Percentiles rank a stretch among this genome's conserved stretches.
These are phyloP conservation scores for Leptonema lineaticorne DNA, from an alignment of 1,140 invertebrate genomes.

Conservation along the genomic window DNA sequence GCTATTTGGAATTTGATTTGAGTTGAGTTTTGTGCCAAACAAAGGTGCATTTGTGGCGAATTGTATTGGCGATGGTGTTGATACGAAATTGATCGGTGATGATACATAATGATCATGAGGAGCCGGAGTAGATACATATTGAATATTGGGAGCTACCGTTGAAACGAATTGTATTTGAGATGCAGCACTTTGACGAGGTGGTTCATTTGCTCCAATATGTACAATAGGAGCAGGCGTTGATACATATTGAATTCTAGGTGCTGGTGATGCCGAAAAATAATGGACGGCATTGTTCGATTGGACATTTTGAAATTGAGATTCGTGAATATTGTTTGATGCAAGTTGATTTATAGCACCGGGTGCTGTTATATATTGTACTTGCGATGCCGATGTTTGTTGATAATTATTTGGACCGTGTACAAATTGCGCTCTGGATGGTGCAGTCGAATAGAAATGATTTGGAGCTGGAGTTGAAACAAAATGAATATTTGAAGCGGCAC, in stretches of 20 bases:
- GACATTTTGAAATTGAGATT: background rate
- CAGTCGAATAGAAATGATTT: constrained; percentile 48
- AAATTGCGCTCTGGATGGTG: constrained; percentile 40
- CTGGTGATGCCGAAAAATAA: constrained; percentile 50
- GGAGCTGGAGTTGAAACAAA: constrained; percentile 38
- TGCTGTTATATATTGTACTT: constrained; percentile 34
- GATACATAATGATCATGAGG: constrained; percentile 50
- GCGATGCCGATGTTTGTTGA: constrained; percentile 23
- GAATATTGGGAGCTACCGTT: constrained; percentile 41
- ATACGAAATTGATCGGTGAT: constrained; percentile 47
- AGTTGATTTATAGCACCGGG: constrained; percentile 24
- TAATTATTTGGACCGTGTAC: constrained; percentile 26
- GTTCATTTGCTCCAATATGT: constrained; percentile 33
- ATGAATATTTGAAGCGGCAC: constrained; percentile 30
- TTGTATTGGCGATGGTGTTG: constrained; percentile 40
- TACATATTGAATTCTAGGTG: constrained; percentile 41
- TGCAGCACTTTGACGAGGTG: constrained; percentile 9
- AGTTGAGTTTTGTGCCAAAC: constrained; percentile 18
- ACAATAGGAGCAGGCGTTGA: constrained; percentile 32
- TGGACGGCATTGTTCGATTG: constrained; percentile 24
- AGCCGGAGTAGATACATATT: constrained; percentile 47
- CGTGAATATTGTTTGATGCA: constrained; percentile 10
- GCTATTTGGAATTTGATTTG: constrained; percentile 39
- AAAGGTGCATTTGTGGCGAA: constrained; percentile 29
- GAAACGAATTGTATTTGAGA: constrained; percentile 32